Evolutionary conservation across 2,113 vertebrate genomes (phyloP), one percentile per base, ranked within the genome.

Genomic region (Nanorana parkeri): DNA sequence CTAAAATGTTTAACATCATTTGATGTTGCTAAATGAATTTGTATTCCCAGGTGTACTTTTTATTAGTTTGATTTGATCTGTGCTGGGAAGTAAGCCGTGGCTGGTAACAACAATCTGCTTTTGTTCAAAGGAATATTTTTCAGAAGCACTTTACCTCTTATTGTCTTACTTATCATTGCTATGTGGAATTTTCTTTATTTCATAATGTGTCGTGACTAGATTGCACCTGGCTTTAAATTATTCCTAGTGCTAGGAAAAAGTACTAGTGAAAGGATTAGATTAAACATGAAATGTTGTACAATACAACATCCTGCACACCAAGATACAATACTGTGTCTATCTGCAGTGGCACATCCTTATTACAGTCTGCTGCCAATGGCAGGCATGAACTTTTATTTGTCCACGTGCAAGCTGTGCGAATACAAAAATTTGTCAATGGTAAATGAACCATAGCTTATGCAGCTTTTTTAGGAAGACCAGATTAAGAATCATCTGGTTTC

Each of bases 181-280:
- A 17, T 52, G 41, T 52, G 68, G 36, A 41, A 69, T 69, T 69
- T 69, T 69, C 41, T 69, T 23, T 21, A 10, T 24, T 52, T 4
- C 17, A 8, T 52, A 52, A 23, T 68, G 67, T 68, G 67, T 24
- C 13, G 13, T 52, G 41, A 69, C 68, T 24, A 69, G 67, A 68
- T 68, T 68, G 41, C 21, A 19, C 8, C 5, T 5, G 52, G 41
- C 41, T 52, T 69, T 51, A 36, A 69, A 52, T 51, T 52, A 69
- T 52, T 15, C 52, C 1, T 20, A 52, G 68, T 69, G 68, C 68
- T 51, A 29, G 52, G 7, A 20, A 21, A 52, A 69, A 69, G 52
- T 24, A 51, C 41, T 52, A 26, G 68, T 52, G 52, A 69, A 69
- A 24, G 68, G 68, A 69, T 69, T 69, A 52, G 68, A 69, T 68